Evolutionary conservation across 2,888 invertebrate genomes (phyloP), one percentile per base, ranked within the genome.

Genomic region (Drosophila tanythrix): DNA sequence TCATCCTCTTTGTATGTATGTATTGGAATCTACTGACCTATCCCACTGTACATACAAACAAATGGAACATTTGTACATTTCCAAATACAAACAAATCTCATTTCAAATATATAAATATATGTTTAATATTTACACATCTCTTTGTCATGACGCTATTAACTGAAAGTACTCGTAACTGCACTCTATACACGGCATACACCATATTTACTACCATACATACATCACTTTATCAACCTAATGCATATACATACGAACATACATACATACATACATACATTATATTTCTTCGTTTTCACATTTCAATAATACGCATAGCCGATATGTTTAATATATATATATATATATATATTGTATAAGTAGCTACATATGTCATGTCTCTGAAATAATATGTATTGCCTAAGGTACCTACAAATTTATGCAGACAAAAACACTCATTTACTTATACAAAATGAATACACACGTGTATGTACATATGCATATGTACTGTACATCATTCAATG

Each of bases 341-440:
- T 53, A 33, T 31, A 31, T 52, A 52, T 78, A 79, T 53, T 58
- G 40, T 48, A 50, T 83, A 88, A 73, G 73, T 78, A 83, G 79
- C 65, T 81, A 25, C 21, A 46, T 46, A 81, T 86, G 75, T 82
- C 76, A 81, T 72, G 79, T 89, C 89, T 84, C 82, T 84, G 61
- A 76, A 72, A 55, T 25, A 36, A 18, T 27, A 86, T 83, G 81
- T 90, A 88, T 73, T 88, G 62, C 90, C 90, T 87, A 90, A 90
- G 86, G 90, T 87, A 87, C 89, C 90, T 88, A 89, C 90, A 88
- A 80, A 85, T 82, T 81, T 76, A 85, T 69, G 83, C 88, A 85
- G 88, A 89, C 83, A 6, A 53, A 52, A 27, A 52, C 66, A 88
- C 88, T 84, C 82, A 89, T 82, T 77, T 84, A 81, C 85, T 67